Conservation (phyloP, 2,113 vertebrate species). For the Zosterops japonicus region DNA sequence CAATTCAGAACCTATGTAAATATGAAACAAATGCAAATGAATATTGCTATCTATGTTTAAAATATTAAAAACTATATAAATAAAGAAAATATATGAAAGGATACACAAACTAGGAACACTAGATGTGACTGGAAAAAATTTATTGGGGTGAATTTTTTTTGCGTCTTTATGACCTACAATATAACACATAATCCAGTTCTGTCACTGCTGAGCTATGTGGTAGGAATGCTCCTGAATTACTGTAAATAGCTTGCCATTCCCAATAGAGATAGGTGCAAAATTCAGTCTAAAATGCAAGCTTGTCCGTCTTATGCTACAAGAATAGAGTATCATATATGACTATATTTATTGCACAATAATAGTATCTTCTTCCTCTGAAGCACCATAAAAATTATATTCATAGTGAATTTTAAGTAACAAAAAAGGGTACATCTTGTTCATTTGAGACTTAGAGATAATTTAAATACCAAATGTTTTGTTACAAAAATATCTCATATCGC, state of each 20-base stretch:
- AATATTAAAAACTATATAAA: not conserved
- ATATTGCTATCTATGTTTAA: not conserved
- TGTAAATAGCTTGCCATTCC: conserved; percentile 15
- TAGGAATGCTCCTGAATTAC: not conserved
- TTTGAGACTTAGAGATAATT: not conserved
- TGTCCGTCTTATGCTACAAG: not conserved
- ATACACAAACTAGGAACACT: not conserved
- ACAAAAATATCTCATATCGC: not conserved
- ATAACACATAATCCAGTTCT: not conserved
- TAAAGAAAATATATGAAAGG: not conserved
- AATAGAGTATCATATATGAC: not conserved
- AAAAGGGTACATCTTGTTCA: not conserved
- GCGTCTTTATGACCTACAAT: not conserved
- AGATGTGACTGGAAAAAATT: not conserved
- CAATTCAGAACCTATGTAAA: not conserved
- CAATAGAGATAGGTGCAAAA: not conserved
- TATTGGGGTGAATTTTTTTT: not conserved
- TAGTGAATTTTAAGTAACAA: not conserved
- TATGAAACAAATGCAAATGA: not conserved
- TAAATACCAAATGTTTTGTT: not conserved
- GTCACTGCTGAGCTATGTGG: not conserved
- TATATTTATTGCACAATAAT: not conserved
- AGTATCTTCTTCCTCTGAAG: not conserved
- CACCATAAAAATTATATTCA: not conserved
- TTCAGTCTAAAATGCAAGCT: not conserved